Evolutionary conservation across 2,113 vertebrate species (phyloP), one percentile per base, ranked within the genome.

Genomic region (Riparia riparia): DNA sequence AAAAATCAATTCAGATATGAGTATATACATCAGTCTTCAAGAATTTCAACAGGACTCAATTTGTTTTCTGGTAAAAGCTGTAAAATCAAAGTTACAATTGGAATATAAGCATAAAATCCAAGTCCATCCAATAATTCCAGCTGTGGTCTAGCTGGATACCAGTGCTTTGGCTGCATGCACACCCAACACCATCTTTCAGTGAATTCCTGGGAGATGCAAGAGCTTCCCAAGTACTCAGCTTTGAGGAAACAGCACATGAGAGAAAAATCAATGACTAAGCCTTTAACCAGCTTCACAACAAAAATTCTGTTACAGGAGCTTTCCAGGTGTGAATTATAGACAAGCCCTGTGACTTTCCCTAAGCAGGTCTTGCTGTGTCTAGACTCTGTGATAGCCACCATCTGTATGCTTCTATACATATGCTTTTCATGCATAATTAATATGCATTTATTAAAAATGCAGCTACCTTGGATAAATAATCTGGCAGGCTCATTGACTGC

Each of bases 91-190:
- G 3, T 58, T 73, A 42, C 17, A 77, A 16, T 29, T 84, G 29
- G 8, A 10, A 60, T 60, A 10, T 14, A 74, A 66, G 25, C 12
- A 39, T 47, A 41, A 84, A 77, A 84, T 65, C 60, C 17, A 78
- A 32, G 14, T 51, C 44, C 60, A 42, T 32, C 3, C 32, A 72
- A 4, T 42, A 71, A 39, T 31, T 60, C 29, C 20, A 39, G 0
- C 41, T 0, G 1, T 56, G 22, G 11, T 2, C 1, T 47, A 29
- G 20, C 10, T 69, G 37, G 16, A 2, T 51, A 32, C 82, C 22
- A 16, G 34, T 31, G 9, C 24, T 42, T 14, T 39, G 29, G 14
- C 47, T 83, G 20, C 49, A 58, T 5, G 4, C 10, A 41, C 37
- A n/a, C 18, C 5, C n/a, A 87, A 1, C 21, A 69, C 2, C 10